These are phyloP conservation scores for Latrodectus elegans DNA, from an alignment of 2,888 invertebrate genomes.

Conservation along the genomic window DNA sequence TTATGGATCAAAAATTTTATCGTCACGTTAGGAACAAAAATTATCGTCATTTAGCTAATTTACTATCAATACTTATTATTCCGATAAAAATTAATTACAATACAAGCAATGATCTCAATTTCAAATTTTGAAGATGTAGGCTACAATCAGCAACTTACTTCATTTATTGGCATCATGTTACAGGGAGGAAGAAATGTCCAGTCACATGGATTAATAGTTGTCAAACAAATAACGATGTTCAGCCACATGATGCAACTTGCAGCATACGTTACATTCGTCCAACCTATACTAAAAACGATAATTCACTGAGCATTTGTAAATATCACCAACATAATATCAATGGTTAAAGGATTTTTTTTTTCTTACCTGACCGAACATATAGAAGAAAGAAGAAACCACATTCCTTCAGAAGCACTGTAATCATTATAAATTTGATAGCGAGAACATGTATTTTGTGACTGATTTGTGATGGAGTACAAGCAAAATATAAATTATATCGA, in stretches of 20 bases:
- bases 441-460: conserved; percentile 86
- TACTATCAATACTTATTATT: too few species aligned
- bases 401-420: conserved; percentile 73
- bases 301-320: too few species aligned
- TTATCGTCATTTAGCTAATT: too few species aligned
- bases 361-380: conserved; percentile 32
- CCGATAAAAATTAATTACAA: too few species aligned
- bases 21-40: too few species aligned
- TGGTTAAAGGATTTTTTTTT: too few species aligned
- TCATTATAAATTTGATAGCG: conserved; percentile 87
- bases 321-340: too few species aligned
- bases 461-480: conserved; percentile 91
- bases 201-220: background rate
- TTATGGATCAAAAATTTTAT: too few species aligned
- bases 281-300: background rate
- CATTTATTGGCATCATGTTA: background rate
- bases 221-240: background rate
- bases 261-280: conserved; percentile 11
- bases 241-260: background rate
- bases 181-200: background rate
- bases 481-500: conserved; percentile 95
- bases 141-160: background rate
- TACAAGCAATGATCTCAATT: too few species aligned
- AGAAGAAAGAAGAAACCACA: conserved; percentile 19
- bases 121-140: too few species aligned